A percentile compares a stretch with the other conserved stretches of the same genome.
Evolutionary conservation across 2,113 vertebrate species (phyloP).

Genomic region (Vulpes vulpes): DNA sequence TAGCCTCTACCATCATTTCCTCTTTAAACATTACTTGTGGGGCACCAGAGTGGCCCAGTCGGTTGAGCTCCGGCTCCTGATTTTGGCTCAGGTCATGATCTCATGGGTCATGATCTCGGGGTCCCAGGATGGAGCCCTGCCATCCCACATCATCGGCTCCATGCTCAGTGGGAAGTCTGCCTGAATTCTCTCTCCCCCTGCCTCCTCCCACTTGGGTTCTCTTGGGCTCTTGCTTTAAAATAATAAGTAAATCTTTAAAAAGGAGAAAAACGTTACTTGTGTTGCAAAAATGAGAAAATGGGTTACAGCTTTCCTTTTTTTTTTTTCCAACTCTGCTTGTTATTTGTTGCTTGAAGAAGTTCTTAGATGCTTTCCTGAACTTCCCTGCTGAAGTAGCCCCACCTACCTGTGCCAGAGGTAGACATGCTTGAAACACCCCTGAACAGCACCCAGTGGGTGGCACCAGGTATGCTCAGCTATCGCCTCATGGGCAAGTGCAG

Average conservation of each 20-base stretch:
- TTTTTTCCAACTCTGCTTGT: conserved; percentile 13
- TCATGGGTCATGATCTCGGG: background rate
- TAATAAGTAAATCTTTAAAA: background rate
- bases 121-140: too few species aligned
- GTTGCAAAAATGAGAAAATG: background rate
- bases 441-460: too few species aligned
- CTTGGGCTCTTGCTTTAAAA: background rate
- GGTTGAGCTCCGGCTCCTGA: background rate
- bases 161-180: background rate
- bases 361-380: background rate
- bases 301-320: background rate
- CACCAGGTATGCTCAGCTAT: background rate
- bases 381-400: conserved; percentile 26
- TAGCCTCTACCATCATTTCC: background rate
- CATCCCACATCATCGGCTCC: too few species aligned
- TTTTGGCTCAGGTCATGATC: background rate
- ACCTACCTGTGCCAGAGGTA: background rate
- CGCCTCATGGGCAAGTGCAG: background rate
- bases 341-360: background rate
- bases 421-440: too few species aligned
- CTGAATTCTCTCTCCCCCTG: background rate
- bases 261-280: background rate
- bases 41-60: background rate
- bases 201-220: background rate
- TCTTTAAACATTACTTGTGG: background rate